These are phyloP conservation scores for Ridgeia piscesae DNA, from an alignment of 1,140 invertebrate species.

Conservation along the genomic window DNA sequence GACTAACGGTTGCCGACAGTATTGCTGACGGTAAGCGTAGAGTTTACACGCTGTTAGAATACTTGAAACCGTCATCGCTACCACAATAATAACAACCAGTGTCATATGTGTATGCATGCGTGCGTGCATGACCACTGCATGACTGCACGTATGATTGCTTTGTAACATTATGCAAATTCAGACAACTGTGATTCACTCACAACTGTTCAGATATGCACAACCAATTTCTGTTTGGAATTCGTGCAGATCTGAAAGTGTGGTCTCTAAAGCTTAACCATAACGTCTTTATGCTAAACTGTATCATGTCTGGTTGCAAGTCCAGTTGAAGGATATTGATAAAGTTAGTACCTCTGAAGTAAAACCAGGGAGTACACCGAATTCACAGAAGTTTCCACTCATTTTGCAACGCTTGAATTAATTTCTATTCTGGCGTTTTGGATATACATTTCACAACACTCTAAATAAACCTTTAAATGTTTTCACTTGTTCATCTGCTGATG, in stretches of 20 bases:
- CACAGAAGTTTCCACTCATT: too few relatives aligned
- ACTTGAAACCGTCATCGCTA: not conserved
- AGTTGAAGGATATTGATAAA: too few relatives aligned
- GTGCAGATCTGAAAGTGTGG: not conserved
- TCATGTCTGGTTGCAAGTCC: too few relatives aligned
- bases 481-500: not conserved
- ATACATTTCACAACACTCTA: not conserved
- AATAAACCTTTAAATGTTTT: not conserved
- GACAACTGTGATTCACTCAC: not conserved
- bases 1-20: not conserved
- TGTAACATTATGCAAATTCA: not conserved
- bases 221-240: not conserved
- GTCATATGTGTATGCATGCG: not conserved
- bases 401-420: too few relatives aligned
- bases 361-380: too few relatives aligned
- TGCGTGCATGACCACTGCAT: not conserved
- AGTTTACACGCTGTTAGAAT: not conserved
- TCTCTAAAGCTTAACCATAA: not conserved
- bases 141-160: not conserved
- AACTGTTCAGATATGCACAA: not conserved
- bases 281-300: not conserved
- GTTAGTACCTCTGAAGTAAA: too few relatives aligned
- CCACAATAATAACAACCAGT: not conserved
- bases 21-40: not conserved
- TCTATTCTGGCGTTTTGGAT: too few relatives aligned